Evolutionary conservation across 37 sponge, comb jelly and placozoan genomes (phyloP).

Genomic region (Tethya wilhelma): DNA sequence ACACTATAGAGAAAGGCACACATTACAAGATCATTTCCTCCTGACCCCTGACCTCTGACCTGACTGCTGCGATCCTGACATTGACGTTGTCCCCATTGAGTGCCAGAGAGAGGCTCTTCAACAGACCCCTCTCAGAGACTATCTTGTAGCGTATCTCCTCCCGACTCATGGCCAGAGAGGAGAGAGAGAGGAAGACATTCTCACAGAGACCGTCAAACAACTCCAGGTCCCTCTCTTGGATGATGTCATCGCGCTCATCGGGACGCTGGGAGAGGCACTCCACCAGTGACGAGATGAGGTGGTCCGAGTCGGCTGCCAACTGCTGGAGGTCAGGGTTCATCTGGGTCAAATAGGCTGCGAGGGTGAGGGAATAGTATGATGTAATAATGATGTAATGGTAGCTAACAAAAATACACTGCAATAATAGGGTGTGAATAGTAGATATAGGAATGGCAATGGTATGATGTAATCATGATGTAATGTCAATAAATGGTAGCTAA

Average conservation of each 20-base stretch:
- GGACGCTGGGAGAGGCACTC: slow-evolving; percentile 20
- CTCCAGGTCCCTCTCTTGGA: slow-evolving; percentile 14
- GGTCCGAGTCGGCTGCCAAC: slow-evolving; percentile 49
- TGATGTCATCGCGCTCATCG: slow-evolving; percentile 25
- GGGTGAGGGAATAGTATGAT: not conserved
- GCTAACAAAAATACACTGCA: too few species aligned
- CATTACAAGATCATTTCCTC: too few species aligned
- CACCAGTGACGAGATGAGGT: slow-evolving; percentile 31
- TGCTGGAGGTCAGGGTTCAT: slow-evolving; percentile 11
- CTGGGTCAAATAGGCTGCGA: slow-evolving; percentile 32
- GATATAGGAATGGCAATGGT: too few species aligned
- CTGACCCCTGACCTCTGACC: not conserved
- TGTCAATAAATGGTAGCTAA: too few species aligned
- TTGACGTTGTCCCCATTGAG: slow-evolving; percentile 1
- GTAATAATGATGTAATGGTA: not conserved
- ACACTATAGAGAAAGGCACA: too few species aligned
- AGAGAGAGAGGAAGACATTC: not conserved
- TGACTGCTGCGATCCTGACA: slow-evolving; percentile 31
- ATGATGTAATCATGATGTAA: too few species aligned
- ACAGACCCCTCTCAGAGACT: not conserved
- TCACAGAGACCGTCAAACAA: slow-evolving; percentile 1
- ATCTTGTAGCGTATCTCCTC: slow-evolving; percentile 29
- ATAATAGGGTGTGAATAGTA: too few species aligned
- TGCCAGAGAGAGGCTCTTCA: not conserved
- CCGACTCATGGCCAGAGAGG: slow-evolving; percentile 18